Evolutionary conservation across 1,140 invertebrate genomes (phyloP).

Genomic region (Drosophila pandora): DNA sequence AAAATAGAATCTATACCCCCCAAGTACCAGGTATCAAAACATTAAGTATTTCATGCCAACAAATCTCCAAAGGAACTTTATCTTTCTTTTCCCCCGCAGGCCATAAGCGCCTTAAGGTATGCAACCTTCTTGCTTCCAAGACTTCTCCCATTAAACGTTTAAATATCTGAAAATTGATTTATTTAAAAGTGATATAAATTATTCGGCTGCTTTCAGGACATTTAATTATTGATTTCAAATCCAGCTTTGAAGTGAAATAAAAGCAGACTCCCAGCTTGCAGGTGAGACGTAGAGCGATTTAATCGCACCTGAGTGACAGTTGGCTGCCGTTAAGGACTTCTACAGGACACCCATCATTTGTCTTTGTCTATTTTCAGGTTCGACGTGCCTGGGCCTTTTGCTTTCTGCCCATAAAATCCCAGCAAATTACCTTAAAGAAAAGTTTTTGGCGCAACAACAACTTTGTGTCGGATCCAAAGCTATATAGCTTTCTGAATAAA

Average conservation of each 20-base stretch:
- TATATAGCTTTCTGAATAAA: not conserved
- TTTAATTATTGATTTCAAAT: conserved; percentile 5
- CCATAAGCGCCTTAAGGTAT: too few species aligned
- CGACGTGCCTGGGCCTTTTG: not conserved
- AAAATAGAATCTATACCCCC: too few species aligned
- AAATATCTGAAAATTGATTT: too few species aligned
- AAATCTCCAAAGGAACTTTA: too few species aligned
- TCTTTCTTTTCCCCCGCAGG: too few species aligned
- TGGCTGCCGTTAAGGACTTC: not conserved
- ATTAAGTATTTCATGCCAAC: too few species aligned
- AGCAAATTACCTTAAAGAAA: conserved; percentile 28
- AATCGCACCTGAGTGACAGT: conserved; percentile 15
- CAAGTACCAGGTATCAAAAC: too few species aligned
- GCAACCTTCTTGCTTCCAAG: too few species aligned
- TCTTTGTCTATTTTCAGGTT: conserved; percentile 9
- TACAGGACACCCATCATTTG: conserved; percentile 3
- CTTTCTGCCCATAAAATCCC: conserved; percentile 7
- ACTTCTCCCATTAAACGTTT: too few species aligned
- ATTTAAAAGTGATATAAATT: not conserved
- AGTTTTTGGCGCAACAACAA: not conserved
- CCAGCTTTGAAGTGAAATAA: not conserved
- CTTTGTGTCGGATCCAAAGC: conserved; percentile 3
- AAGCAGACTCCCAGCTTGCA: not conserved
- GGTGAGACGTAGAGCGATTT: not conserved
- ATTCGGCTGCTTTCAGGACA: not conserved